These are phyloP conservation scores for Thamnophis elegans DNA, from an alignment of 2,797 vertebrate species.

Conservation along the genomic window DNA sequence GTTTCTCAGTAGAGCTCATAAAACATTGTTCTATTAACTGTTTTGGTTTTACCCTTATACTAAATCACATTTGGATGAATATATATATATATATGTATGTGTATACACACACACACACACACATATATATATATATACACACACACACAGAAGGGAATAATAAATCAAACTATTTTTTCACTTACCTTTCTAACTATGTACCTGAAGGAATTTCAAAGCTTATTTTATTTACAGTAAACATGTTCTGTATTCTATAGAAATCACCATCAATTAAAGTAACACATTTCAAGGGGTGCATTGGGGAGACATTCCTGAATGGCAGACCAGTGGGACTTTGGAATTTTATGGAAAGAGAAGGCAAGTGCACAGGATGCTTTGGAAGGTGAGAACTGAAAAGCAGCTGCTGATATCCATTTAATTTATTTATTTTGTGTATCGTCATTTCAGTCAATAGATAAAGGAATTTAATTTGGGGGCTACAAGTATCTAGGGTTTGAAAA, in stretches of 20 bases:
- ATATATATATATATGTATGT: too few species aligned
- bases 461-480: neutral
- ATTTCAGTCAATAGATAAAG: neutral
- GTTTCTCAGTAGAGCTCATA: neutral
- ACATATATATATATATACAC: too few species aligned
- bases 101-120: too few species aligned
- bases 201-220: slow-evolving; percentile 12
- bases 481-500: neutral
- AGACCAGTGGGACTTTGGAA: slow-evolving; percentile 90
- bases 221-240: neutral
- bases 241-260: slow-evolving; percentile 69
- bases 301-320: slow-evolving; percentile 85
- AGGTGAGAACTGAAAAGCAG: slow-evolving; percentile 71
- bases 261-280: slow-evolving; percentile 77
- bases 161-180: neutral
- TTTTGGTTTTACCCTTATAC: neutral
- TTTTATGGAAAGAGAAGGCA: slow-evolving; percentile 83
- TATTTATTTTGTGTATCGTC: neutral
- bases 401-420: neutral
- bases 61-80: neutral
- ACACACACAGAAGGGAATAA: too few species aligned
- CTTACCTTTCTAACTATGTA: neutral
- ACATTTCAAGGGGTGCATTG: slow-evolving; percentile 88
- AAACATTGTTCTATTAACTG: neutral
- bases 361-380: slow-evolving; percentile 88